Evolutionary conservation across 35 echinoderm and acorn worm species (phyloP).

Genomic region (Apostichopus japonicus): DNA sequence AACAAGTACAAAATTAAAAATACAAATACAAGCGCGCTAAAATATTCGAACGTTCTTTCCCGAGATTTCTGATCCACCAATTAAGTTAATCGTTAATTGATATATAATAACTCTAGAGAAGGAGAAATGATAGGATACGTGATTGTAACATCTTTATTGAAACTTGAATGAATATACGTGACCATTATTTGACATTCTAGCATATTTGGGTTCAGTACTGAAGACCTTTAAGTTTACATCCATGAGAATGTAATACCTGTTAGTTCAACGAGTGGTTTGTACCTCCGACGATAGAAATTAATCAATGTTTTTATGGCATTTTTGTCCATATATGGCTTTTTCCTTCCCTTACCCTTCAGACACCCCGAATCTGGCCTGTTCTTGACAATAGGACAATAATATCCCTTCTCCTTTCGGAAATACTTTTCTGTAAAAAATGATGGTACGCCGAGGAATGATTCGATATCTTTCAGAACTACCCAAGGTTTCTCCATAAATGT

Average conservation of each 20-base stretch:
- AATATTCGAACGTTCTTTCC: too few species aligned
- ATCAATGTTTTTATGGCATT: conserved; percentile 22
- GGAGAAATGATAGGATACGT: too few species aligned
- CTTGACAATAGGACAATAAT: conserved; percentile 15
- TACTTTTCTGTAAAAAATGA: conserved; percentile 26
- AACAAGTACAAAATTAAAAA: too few species aligned
- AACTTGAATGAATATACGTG: too few species aligned
- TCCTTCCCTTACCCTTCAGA: conserved; percentile 28
- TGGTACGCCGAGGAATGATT: conserved; percentile 19
- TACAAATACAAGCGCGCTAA: too few species aligned
- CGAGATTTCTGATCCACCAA: too few species aligned
- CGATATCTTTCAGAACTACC: conserved; percentile 16
- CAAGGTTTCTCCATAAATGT: conserved; percentile 41
- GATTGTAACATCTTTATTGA: too few species aligned
- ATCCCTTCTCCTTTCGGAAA: conserved; percentile 9
- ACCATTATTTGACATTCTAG: too few species aligned
- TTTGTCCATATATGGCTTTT: conserved; percentile 11
- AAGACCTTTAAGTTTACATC: neutral
- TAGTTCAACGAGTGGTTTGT: neutral
- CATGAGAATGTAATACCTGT: conserved; percentile 1
- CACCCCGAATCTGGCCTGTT: conserved; percentile 35
- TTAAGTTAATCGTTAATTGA: too few species aligned
- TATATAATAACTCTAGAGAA: too few species aligned
- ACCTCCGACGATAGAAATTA: neutral
- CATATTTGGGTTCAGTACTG: too few species aligned